Conservation (phyloP, 2,888 invertebrate genomes). For the Cerastoderma edule region DNA sequence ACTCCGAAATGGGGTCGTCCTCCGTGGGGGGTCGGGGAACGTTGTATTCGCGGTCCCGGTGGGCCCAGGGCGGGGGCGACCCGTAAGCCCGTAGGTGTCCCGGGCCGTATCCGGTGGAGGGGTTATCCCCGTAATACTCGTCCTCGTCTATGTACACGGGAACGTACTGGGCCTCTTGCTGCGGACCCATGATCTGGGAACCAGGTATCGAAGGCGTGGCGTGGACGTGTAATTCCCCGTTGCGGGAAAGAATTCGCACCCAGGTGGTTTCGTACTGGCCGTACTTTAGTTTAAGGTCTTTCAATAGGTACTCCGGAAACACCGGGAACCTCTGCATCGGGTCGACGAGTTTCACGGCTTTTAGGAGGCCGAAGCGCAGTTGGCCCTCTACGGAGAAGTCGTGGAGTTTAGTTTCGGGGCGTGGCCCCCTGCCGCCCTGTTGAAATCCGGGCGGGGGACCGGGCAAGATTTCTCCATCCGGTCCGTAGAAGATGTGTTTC, state of each 20-base stretch:
- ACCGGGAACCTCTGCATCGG: slow-evolving; percentile 48
- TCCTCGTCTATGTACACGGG: slow-evolving; percentile 51
- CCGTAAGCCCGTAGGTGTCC: background rate
- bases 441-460: slow-evolving; percentile 47
- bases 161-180: slow-evolving; percentile 28
- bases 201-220: slow-evolving; percentile 46
- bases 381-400: slow-evolving; percentile 61
- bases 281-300: slow-evolving; percentile 54
- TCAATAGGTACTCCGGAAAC: slow-evolving; percentile 58
- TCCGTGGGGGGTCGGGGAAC: background rate
- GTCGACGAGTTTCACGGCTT: slow-evolving; percentile 43
- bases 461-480: slow-evolving; percentile 59
- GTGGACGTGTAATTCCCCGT: slow-evolving; percentile 58
- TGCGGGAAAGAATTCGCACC: slow-evolving; percentile 53
- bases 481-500: slow-evolving; percentile 62
- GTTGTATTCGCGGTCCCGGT: slow-evolving; percentile 1
- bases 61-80: background rate
- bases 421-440: background rate
- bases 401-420: slow-evolving; percentile 9
- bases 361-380: slow-evolving; percentile 54
- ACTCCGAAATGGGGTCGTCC: slow-evolving; percentile 10
- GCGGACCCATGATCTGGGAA: background rate
- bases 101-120: background rate
- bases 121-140: slow-evolving; percentile 11
- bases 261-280: slow-evolving; percentile 45